These are phyloP conservation scores for Platorchestia sp. DNA, from an alignment of 1,140 invertebrate genomes.

Conservation along the genomic window DNA sequence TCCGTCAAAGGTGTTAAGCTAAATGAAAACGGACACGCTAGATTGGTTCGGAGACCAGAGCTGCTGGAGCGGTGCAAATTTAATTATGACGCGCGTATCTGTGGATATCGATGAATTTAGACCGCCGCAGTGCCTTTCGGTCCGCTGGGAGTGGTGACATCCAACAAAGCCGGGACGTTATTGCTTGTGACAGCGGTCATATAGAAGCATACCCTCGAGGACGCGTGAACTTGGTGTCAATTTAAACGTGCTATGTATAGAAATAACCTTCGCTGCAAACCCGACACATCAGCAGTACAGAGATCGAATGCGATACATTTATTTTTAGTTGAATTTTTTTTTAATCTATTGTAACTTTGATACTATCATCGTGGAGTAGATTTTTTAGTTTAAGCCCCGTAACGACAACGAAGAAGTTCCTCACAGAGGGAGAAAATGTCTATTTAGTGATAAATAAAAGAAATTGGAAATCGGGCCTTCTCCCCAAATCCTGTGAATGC, in stretches of 20 bases:
- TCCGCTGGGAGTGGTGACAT: background rate
- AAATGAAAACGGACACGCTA: constrained; percentile 51
- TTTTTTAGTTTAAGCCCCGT: too few species aligned
- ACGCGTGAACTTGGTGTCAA: background rate
- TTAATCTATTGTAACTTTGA: too few species aligned
- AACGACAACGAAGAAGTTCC: too few species aligned
- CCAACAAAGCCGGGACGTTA: background rate
- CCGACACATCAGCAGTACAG: background rate
- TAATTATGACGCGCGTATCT: background rate
- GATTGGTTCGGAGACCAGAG: constrained; percentile 32
- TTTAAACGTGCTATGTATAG: background rate
- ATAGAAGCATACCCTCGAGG: background rate
- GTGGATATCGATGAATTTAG: constrained; percentile 38
- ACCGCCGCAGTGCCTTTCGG: background rate
- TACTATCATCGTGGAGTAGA: too few species aligned
- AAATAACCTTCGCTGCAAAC: background rate
- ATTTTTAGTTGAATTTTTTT: too few species aligned
- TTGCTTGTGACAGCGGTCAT: background rate
- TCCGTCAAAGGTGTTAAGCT: constrained; percentile 24
- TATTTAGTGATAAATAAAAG: too few species aligned
- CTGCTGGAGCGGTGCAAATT: constrained; percentile 21
- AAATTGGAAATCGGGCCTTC: too few species aligned
- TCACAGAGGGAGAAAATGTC: too few species aligned
- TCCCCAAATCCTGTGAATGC: too few species aligned
- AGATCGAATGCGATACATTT: background rate